Evolutionary conservation across 2,797 vertebrate genomes (phyloP), one percentile per base, ranked within the genome.

Genomic region (Orestias chungarensis): DNA sequence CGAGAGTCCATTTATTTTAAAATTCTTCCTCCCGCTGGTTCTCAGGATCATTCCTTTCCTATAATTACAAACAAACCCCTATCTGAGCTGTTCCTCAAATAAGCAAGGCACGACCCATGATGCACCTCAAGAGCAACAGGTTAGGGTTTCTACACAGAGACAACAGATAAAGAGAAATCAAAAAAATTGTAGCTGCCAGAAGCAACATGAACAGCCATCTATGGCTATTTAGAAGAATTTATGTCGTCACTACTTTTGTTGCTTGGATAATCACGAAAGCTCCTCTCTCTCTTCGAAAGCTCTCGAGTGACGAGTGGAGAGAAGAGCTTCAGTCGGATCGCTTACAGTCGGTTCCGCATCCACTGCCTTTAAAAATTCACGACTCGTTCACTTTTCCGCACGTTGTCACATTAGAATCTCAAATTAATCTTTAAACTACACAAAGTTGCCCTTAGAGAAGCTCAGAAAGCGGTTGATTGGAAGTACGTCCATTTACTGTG

Each of bases 11-110:
- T 88, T 91, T 87, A 84, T 91, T 92, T 89, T 64, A 44, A 90
- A 80, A 87, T 89, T 87, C 82, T 80, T 88, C 82, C 54, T 69
- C 55, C 66, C n/a, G 73, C 79, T 46, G 71, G 72, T 86, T 90
- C 87, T 84, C 89, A 87, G 80, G 81, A 77, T 84, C 65, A 79
- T 88, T 88, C 87, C 85, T 84, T 59, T 55, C 35, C 72, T 64
- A 3, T 70, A 82, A 82, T 83, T 88, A 82, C 69, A 92, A 93
- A 92, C 89, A 91, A 92, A 92, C 85, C 65, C 59, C 52, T 80
- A 67, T 70, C 81, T 2, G 50, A 87, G 81, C 77, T 5, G 6
- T 79, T 84, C 68, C 73, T 82, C 84, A 87, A 89, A 91, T 90
- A 90, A 91, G 83, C 87, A 86, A 71, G 82, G 71, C 82, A 52